Percentiles rank a stretch among this genome's conserved stretches.
Evolutionary conservation across 2,888 invertebrate genomes (phyloP).

Genomic region (Noctuana brunneofusca): DNA sequence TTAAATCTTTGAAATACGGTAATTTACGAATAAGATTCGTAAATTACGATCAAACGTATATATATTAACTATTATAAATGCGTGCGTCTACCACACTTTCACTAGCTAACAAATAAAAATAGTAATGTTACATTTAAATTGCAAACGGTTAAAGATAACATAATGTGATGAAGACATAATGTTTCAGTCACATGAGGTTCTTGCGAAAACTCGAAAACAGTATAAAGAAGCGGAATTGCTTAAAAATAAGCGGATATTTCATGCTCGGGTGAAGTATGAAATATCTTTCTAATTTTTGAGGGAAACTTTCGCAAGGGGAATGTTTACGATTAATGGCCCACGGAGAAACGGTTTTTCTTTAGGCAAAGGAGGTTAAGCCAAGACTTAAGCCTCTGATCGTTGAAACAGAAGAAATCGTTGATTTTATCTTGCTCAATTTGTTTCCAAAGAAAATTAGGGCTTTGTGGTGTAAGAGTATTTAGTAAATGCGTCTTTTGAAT

Average conservation of each 20-base stretch:
- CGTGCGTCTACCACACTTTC: too few relatives aligned
- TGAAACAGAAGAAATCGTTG: slow-evolving; percentile 20
- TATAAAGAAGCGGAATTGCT: slow-evolving; percentile 18
- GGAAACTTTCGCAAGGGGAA: slow-evolving; percentile 21
- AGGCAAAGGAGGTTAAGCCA: slow-evolving; percentile 3
- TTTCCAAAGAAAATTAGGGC: slow-evolving; percentile 11
- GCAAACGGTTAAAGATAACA: background rate
- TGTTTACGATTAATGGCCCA: slow-evolving; percentile 29
- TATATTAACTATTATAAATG: too few relatives aligned
- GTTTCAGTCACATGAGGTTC: background rate
- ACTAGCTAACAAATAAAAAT: too few relatives aligned
- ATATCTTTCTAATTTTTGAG: slow-evolving; percentile 27
- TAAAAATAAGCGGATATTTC: slow-evolving; percentile 27
- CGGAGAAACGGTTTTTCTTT: slow-evolving; percentile 11
- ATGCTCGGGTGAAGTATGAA: slow-evolving; percentile 21
- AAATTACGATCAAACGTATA: too few relatives aligned
- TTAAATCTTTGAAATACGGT: too few relatives aligned
- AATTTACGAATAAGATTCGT: too few relatives aligned
- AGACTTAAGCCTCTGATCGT: slow-evolving; percentile 17
- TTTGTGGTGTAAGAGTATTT: slow-evolving; percentile 5
- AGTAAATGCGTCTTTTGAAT: background rate
- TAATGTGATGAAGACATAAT: background rate
- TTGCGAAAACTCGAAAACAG: slow-evolving; percentile 8
- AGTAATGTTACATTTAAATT: background rate
- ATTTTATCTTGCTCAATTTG: slow-evolving; percentile 18